A percentile compares a stretch with the other conserved stretches of the same genome.
Conservation (phyloP, 1,140 invertebrate genomes). For the Amyelois transitella region DNA sequence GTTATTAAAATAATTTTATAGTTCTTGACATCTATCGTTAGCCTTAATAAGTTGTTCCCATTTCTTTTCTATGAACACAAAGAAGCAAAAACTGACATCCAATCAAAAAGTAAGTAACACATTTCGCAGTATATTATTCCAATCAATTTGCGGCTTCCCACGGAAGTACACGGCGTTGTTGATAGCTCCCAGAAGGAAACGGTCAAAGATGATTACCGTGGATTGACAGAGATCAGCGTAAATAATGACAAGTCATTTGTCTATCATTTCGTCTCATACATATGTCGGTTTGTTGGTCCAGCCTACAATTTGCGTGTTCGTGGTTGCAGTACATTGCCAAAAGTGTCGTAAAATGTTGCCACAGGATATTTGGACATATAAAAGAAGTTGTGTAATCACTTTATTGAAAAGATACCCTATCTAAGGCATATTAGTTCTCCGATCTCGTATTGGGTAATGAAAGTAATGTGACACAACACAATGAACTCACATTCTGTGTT, state of each 20-base stretch:
- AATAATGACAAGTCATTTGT: slow-evolving; percentile 45
- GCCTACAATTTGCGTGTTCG: slow-evolving; percentile 5
- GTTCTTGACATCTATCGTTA: background rate
- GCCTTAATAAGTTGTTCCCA: background rate
- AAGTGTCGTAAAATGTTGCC: background rate
- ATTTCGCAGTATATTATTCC: slow-evolving; percentile 11
- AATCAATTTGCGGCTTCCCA: slow-evolving; percentile 39
- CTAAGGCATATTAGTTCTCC: background rate
- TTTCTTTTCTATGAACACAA: background rate
- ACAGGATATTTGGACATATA: slow-evolving; percentile 2
- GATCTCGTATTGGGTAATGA: background rate
- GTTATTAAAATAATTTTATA: background rate
- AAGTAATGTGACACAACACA: slow-evolving; percentile 24
- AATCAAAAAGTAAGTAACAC: slow-evolving; percentile 16
- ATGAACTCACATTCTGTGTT: too few species aligned
- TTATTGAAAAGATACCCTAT: slow-evolving; percentile 1
- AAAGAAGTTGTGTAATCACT: background rate
- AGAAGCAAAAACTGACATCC: background rate
- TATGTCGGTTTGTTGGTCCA: too few species aligned
- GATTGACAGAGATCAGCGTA: slow-evolving; percentile 31
- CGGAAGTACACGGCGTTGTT: slow-evolving; percentile 36
- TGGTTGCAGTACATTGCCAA: background rate
- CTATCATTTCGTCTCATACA: background rate
- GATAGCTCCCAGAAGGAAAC: slow-evolving; percentile 35
- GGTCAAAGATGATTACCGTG: slow-evolving; percentile 38